Base-by-base conservation (phyloP, 2,113 vertebrate genomes). In the Suncus etruscus region DNA sequence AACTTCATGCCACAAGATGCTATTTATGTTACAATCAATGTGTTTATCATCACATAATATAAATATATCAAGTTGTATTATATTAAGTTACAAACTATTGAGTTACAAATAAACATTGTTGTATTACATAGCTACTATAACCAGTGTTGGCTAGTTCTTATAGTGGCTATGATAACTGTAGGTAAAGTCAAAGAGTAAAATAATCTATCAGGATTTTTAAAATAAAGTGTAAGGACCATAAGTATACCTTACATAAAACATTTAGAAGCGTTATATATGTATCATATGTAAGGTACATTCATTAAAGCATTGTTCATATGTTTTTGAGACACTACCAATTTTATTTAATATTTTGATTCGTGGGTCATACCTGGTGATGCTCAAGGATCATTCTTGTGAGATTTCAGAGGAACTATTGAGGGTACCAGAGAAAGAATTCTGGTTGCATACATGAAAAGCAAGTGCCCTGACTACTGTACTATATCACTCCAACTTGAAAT, bases 171-270 rank as follows among this genome's bases (percentile, higher is more conserved):
- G 58, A 18, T 61, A 22, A 61, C 3, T 61, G 18, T 61, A 61
- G 18, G 58, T 61, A 61, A 14, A 51, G 63, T 80, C 9, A 70
- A 24, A 74, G 31, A 80, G 63, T 32, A 29, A 39, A 80, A 66
- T 12, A 66, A 75, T 74, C 16, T 74, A 31, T 45, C 73, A 93
- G 1, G 11, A 73, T 65, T 79, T 94, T 11, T 51, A 84, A 80
- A 91, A 47, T 18, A 85, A 15, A 88, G 69, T n/a, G 3, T 73
- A 86, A 3, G 70, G 39, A 61, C 54, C 72, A 74, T 61, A 87
- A 66, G 54, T 73, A 72, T 63, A 22, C 2, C 39, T 48, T 27
- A 78, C 18, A 47, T 90, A 84, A 76, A 87, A 72, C 20, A 27
- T 31, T 45, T 39, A 39, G 63, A 47, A 81, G 11, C 77, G 80